These are phyloP conservation scores for Ommatoiulus sabulosus DNA, from an alignment of 2,888 invertebrate species.

Conservation along the genomic window DNA sequence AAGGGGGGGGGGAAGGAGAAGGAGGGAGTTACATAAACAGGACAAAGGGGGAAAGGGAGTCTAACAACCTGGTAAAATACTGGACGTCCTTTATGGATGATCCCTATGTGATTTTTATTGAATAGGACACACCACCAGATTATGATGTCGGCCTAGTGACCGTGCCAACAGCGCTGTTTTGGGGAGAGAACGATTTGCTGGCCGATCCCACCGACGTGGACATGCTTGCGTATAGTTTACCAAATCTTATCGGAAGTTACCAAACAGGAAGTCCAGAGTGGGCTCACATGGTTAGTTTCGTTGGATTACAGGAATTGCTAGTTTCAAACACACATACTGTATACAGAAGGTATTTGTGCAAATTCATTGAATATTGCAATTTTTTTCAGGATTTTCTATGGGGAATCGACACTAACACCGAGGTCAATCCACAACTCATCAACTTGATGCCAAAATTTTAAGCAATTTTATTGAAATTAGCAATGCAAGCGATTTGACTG, in stretches of 20 bases:
- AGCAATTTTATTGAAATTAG: not conserved
- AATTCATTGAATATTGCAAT: not conserved
- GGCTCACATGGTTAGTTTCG: constrained; percentile 44
- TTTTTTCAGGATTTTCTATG: constrained; percentile 55
- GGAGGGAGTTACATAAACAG: too few relatives aligned
- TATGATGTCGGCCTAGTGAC: constrained; percentile 45
- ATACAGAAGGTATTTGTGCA: not conserved
- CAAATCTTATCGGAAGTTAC: constrained; percentile 31
- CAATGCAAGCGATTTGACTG: too few relatives aligned
- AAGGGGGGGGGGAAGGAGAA: too few relatives aligned
- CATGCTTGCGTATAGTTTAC: not conserved
- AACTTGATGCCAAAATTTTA: constrained; percentile 48
- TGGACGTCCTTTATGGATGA: too few relatives aligned
- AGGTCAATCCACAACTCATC: constrained; percentile 32
- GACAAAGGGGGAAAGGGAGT: too few relatives aligned
- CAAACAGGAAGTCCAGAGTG: constrained; percentile 42
- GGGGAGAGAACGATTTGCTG: constrained; percentile 49
- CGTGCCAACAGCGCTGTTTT: constrained; percentile 40
- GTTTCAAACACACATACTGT: not conserved
- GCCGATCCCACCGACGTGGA: constrained; percentile 54
- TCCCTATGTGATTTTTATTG: not conserved
- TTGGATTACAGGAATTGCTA: not conserved
- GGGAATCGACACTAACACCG: constrained; percentile 50
- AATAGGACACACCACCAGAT: constrained; percentile 50
- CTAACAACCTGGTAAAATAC: too few relatives aligned